Percentiles rank a stretch among this genome's conserved stretches.
Conservation (phyloP, 2,888 invertebrate species). For the Torymus texanus region DNA sequence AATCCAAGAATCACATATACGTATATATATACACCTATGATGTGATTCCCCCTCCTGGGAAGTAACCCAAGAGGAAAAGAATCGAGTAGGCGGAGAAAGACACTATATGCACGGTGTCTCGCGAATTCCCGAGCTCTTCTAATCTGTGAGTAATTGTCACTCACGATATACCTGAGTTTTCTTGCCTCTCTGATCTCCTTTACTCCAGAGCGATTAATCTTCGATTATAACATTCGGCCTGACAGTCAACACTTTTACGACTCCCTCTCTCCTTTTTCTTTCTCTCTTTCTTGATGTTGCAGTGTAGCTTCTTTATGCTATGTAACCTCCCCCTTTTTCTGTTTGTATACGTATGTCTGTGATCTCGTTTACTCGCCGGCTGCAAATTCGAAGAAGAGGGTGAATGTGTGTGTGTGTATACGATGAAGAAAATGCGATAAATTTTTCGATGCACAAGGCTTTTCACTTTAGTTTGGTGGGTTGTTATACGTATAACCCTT, state of each 20-base stretch:
- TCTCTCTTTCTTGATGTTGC: no score
- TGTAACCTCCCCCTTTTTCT: conserved; percentile 57
- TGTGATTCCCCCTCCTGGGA: no score
- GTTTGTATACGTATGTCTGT: background rate
- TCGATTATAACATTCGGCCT: conserved; percentile 71
- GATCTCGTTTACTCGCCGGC: conserved; percentile 23
- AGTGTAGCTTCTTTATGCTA: no score
- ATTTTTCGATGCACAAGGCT: background rate
- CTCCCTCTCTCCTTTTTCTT: conserved; percentile 58
- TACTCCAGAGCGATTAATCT: conserved; percentile 70
- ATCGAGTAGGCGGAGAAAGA: conserved; percentile 1
- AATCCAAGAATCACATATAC: no score
- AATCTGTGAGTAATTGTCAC: conserved; percentile 74
- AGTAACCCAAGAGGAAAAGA: background rate
- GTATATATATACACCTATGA: no score
- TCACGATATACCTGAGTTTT: conserved; percentile 57
- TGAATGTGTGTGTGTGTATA: conserved; percentile 17
- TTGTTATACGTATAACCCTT: no score
- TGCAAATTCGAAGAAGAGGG: conserved; percentile 40
- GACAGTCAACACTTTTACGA: conserved; percentile 72
- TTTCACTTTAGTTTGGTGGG: no score
- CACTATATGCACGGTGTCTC: conserved; percentile 57
- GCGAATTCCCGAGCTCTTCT: conserved; percentile 70
- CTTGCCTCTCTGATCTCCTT: conserved; percentile 34
- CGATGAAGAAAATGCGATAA: conserved; percentile 36